Evolutionary conservation across 2,113 vertebrate species (phyloP).

Genomic region (Chionomys nivalis): DNA sequence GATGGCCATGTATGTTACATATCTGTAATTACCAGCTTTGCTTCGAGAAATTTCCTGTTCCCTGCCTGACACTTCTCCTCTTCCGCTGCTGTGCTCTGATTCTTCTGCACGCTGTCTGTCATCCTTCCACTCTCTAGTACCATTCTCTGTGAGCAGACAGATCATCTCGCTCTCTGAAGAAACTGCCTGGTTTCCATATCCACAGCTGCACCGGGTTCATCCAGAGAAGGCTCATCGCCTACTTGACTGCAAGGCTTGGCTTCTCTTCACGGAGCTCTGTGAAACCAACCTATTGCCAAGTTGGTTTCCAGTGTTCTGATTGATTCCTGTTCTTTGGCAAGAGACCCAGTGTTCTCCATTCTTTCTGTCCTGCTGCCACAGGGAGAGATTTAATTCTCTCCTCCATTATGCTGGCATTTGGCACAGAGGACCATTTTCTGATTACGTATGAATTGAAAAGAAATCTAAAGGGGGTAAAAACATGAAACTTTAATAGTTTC

Average conservation of each 20-base stretch:
- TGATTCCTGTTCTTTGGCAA: background rate
- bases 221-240: background rate
- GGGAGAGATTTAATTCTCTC: slow-evolving; percentile 22
- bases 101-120: background rate
- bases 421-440: slow-evolving; percentile 11
- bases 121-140: background rate
- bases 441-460: background rate
- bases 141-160: background rate
- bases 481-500: background rate
- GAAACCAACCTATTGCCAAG: background rate
- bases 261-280: background rate
- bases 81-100: background rate
- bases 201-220: background rate
- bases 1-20: background rate
- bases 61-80: background rate
- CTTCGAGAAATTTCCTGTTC: background rate
- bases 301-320: background rate
- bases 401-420: background rate
- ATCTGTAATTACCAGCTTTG: background rate
- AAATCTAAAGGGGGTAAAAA: background rate
- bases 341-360: background rate
- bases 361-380: background rate
- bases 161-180: background rate
- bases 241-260: background rate
- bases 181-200: slow-evolving; percentile 20